Conservation (phyloP, 2,113 vertebrate genomes). For the Speoplatyrhinus poulsoni region DNA sequence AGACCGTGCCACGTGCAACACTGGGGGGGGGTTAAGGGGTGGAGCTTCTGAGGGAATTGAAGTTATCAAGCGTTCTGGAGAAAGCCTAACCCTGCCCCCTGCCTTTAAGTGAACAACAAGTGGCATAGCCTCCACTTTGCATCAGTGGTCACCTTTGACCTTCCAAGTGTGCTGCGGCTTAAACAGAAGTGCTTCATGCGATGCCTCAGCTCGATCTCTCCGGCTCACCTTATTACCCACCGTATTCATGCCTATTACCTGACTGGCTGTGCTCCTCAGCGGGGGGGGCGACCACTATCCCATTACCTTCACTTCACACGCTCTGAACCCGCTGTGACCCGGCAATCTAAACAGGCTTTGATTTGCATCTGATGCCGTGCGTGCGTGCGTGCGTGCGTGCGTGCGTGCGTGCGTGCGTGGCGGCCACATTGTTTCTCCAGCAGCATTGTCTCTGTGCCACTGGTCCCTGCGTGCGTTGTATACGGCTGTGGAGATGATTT, state of each 20-base stretch:
- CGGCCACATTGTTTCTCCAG: slow-evolving; percentile 60
- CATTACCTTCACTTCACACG: slow-evolving; percentile 70
- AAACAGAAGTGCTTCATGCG: slow-evolving; percentile 51
- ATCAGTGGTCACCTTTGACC: slow-evolving; percentile 62
- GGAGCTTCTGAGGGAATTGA: too few relatives aligned
- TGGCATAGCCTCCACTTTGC: not conserved
- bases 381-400: slow-evolving; percentile 28
- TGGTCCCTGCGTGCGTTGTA: slow-evolving; percentile 27
- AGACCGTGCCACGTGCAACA: too few relatives aligned
- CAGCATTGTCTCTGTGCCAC: slow-evolving; percentile 36
- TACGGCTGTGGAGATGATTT: slow-evolving; percentile 59
- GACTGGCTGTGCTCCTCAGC: slow-evolving; percentile 52
- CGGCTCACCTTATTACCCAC: slow-evolving; percentile 64
- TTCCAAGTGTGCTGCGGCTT: slow-evolving; percentile 47
- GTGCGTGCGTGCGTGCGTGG: slow-evolving; percentile 14
- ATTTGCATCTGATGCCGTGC: slow-evolving; percentile 67
- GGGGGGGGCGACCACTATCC: slow-evolving; percentile 50
- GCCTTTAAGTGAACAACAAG: not conserved
- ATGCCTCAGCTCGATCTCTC: slow-evolving; percentile 59
- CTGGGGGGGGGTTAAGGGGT: too few relatives aligned
- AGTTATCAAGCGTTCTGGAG: too few relatives aligned
- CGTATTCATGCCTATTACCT: slow-evolving; percentile 69
- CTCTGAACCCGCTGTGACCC: slow-evolving; percentile 63
- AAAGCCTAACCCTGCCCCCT: too few relatives aligned
- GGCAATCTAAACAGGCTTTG: slow-evolving; percentile 69